These are phyloP conservation scores for Pegoplata infirma DNA, from an alignment of 2,888 invertebrate species.

Conservation along the genomic window DNA sequence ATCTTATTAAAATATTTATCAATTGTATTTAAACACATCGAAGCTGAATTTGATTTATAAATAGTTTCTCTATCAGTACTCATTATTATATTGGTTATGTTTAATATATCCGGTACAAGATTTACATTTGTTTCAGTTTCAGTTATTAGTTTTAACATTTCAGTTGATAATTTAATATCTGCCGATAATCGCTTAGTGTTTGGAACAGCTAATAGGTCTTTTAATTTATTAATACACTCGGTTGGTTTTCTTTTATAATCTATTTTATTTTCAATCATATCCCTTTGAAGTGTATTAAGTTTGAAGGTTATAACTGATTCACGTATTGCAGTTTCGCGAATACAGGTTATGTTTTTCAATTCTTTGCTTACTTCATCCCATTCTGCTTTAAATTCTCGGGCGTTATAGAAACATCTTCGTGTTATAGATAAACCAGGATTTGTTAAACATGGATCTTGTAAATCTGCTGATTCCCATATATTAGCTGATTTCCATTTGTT, in stretches of 20 bases:
- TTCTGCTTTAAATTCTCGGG: not conserved
- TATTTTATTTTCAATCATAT: not conserved
- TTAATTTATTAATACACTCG: slow-evolving; percentile 8
- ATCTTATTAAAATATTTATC: slow-evolving; percentile 36
- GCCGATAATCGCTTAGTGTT: slow-evolving; percentile 33
- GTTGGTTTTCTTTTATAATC: not conserved
- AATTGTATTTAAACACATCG: slow-evolving; percentile 7
- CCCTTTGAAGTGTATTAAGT: slow-evolving; percentile 21
- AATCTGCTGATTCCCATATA: slow-evolving; percentile 14
- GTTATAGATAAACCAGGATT: slow-evolving; percentile 24
- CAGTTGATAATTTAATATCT: slow-evolving; percentile 42
- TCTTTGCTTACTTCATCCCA: slow-evolving; percentile 34
- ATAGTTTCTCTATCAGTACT: not conserved
- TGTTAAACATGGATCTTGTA: slow-evolving; percentile 32
- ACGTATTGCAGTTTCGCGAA: slow-evolving; percentile 4
- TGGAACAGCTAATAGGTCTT: not conserved
- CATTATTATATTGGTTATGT: slow-evolving; percentile 35
- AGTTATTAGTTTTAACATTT: slow-evolving; percentile 36
- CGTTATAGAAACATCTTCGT: slow-evolving; percentile 22
- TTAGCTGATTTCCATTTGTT: slow-evolving; percentile 40
- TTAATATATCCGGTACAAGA: slow-evolving; percentile 6
- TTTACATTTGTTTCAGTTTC: not conserved
- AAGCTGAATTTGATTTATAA: not conserved
- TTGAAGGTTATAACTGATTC: slow-evolving; percentile 31
- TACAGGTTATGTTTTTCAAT: slow-evolving; percentile 26